A percentile compares a stretch with the other conserved stretches of the same genome.
Conservation (phyloP, 2,113 vertebrate genomes). For the Caloenas nicobarica region DNA sequence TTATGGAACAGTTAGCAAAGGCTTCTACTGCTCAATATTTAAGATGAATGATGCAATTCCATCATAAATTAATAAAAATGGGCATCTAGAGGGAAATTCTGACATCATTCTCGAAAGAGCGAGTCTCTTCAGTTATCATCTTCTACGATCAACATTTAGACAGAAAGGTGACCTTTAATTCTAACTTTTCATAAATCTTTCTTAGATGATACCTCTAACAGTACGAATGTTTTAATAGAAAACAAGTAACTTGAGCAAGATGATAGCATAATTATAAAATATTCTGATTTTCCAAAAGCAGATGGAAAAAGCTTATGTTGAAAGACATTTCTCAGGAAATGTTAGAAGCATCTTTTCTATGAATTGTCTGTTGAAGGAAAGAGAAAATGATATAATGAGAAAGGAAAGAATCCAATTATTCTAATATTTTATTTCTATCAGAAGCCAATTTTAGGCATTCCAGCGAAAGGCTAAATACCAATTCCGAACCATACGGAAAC, state of each 20-base stretch:
- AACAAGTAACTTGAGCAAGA: constrained; percentile 23
- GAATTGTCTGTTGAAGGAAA: constrained; percentile 8
- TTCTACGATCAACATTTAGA: not conserved
- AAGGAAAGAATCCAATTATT: constrained; percentile 47
- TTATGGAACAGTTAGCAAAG: not conserved
- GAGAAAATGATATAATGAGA: constrained; percentile 37
- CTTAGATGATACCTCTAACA: not conserved
- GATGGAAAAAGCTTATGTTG: constrained; percentile 9
- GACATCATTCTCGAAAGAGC: not conserved
- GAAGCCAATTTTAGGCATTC: constrained; percentile 31
- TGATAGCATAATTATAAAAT: not conserved
- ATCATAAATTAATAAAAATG: not conserved
- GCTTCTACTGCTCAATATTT: not conserved
- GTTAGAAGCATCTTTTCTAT: constrained; percentile 28
- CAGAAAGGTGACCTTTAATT: not conserved
- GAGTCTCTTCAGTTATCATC: not conserved
- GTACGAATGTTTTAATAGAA: constrained; percentile 4
- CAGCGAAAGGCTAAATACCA: not conserved
- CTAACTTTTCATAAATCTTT: not conserved
- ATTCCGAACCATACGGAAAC: not conserved
- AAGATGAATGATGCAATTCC: not conserved
- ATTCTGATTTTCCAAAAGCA: constrained; percentile 29
- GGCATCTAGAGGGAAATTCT: not conserved
- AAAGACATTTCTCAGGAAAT: constrained; percentile 30
- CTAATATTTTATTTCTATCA: constrained; percentile 16